These are phyloP conservation scores for Fulica atra DNA, from an alignment of 2,113 vertebrate species.

Conservation along the genomic window DNA sequence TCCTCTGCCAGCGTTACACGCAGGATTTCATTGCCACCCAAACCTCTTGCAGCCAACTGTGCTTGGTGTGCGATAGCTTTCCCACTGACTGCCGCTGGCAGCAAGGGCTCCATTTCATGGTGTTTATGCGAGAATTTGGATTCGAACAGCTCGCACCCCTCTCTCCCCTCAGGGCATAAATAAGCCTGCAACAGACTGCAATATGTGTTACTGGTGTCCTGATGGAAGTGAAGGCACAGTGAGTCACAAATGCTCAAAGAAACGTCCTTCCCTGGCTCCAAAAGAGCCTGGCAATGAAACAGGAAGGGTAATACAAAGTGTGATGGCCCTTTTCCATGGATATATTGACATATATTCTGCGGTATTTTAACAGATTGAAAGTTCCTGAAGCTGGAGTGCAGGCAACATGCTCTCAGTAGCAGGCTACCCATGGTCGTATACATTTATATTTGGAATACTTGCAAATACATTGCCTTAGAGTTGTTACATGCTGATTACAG, in stretches of 20 bases:
- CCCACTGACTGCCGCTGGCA: not conserved
- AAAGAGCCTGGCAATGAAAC: slow-evolving; percentile 32
- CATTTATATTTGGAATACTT: not conserved
- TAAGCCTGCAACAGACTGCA: slow-evolving; percentile 59
- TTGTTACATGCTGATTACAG: not conserved
- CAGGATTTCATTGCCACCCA: not conserved
- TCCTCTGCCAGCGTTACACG: rapidly evolving
- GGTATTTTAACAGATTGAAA: slow-evolving; percentile 43
- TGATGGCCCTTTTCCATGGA: slow-evolving; percentile 37
- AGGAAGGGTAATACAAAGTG: slow-evolving; percentile 23
- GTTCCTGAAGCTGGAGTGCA: slow-evolving; percentile 8
- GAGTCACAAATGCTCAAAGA: slow-evolving; percentile 51
- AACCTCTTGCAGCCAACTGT: not conserved
- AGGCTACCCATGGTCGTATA: not conserved
- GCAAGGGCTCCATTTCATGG: not conserved
- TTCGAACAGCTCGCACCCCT: slow-evolving; percentile 9
- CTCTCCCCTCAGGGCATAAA: slow-evolving; percentile 52
- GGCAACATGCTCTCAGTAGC: not conserved
- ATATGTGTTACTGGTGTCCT: slow-evolving; percentile 41
- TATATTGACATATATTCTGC: slow-evolving; percentile 41
- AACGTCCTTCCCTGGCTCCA: slow-evolving; percentile 8
- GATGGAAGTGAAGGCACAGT: slow-evolving; percentile 43
- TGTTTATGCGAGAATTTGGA: slow-evolving; percentile 36
- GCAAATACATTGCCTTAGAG: not conserved
- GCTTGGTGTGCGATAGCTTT: not conserved